phyloP scores from a whole-genome alignment of 2,797 vertebrate genomes.

The Scolopax bukidnonensis region DNA sequence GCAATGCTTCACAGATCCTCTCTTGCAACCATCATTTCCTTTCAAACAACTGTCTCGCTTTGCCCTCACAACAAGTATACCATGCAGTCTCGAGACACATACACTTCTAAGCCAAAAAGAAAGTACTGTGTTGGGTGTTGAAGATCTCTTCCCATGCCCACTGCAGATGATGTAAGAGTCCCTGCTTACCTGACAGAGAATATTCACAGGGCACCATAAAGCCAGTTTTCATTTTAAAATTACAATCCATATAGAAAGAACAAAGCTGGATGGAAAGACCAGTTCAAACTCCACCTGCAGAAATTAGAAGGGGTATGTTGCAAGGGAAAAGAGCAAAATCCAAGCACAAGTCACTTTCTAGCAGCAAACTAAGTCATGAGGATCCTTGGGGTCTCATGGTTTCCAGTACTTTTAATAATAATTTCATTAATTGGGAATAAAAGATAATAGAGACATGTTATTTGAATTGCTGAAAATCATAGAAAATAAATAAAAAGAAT shows the following conservation, averaged over 20 bases:
- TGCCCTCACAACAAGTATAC: background rate
- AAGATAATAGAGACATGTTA: background rate
- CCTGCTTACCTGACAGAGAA: background rate
- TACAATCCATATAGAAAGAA: background rate
- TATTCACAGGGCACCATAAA: background rate
- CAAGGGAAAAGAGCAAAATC: background rate
- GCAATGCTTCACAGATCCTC: background rate
- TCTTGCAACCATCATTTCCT: background rate
- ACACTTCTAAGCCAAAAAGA: background rate
- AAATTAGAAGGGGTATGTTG: background rate
- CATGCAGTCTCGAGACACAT: background rate
- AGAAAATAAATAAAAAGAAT: background rate
- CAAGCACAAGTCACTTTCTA: background rate
- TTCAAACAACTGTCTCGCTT: background rate
- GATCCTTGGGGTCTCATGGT: background rate
- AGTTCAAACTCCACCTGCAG: background rate
- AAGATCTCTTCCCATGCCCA: background rate
- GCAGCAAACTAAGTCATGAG: background rate
- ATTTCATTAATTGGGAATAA: conserved; percentile 23
- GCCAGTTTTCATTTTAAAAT: background rate
- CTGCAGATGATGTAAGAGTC: background rate
- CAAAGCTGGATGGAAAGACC: background rate
- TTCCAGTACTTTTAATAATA: background rate
- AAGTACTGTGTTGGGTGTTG: background rate
- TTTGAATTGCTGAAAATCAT: background rate